Percentiles rank a stretch among this genome's conserved stretches.
Evolutionary conservation across 2,888 invertebrate genomes (phyloP).

Genomic region (Rhodophaea formosa): DNA sequence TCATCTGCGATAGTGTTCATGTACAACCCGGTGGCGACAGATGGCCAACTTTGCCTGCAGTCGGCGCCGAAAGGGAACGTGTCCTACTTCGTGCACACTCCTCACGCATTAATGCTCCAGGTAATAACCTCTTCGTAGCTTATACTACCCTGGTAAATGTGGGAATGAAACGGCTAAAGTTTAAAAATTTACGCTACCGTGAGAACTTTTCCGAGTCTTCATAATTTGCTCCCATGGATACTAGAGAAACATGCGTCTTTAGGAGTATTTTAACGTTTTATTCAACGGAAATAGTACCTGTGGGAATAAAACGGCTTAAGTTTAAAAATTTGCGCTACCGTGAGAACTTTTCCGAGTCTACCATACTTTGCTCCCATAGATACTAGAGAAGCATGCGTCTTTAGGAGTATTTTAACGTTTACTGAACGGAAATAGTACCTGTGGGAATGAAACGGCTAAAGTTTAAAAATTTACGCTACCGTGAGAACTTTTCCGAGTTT

Average conservation of each 20-base stretch:
- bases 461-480: background rate
- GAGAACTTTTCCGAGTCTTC: conserved; percentile 13
- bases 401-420: too few relatives aligned
- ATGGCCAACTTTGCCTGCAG: conserved; percentile 98
- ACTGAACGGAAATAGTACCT: background rate
- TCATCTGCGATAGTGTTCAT: conserved; percentile 98
- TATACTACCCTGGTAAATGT: conserved; percentile 38
- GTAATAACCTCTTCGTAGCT: conserved; percentile 69
- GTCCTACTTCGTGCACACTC: conserved; percentile 99
- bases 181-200: background rate
- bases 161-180: conserved; percentile 6
- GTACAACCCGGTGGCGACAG: conserved; percentile 99
- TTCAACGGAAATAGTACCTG: background rate
- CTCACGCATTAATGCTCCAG: conserved; percentile 99
- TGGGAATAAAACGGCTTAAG: conserved; percentile 5
- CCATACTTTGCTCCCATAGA: conserved; percentile 12
- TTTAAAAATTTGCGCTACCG: background rate
- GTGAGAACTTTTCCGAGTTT: conserved; percentile 14
- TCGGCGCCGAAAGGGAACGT: conserved; percentile 98
- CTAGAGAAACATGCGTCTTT: conserved; percentile 1
- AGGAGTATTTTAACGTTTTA: too few relatives aligned
- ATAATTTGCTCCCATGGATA: conserved; percentile 10
- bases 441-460: conserved; percentile 8
- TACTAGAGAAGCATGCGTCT: conserved; percentile 3
- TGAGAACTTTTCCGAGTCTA: conserved; percentile 13